Conservation (phyloP, 2,888 invertebrate species). For the Diarsia rubi region DNA sequence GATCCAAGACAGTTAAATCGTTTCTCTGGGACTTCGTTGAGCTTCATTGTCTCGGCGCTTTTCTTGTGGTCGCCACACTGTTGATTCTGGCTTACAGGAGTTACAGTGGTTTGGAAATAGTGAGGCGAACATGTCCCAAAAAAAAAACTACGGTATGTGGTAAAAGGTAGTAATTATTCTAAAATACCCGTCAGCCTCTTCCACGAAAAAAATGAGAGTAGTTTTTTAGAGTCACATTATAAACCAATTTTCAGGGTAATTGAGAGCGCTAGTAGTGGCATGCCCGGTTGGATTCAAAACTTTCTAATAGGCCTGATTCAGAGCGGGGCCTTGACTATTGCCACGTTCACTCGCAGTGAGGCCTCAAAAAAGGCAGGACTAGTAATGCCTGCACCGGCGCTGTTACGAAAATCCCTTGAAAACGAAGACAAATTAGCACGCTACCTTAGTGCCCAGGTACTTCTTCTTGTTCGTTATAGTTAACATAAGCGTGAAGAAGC, state of each 20-base stretch:
- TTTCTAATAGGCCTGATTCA: constrained; percentile 91
- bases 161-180: not conserved
- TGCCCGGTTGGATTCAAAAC: constrained; percentile 93
- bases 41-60: too few relatives aligned
- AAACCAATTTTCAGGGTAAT: constrained; percentile 79
- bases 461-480: too few relatives aligned
- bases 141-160: too few relatives aligned
- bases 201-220: not conserved
- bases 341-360: constrained; percentile 77
- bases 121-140: too few relatives aligned
- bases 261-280: constrained; percentile 91
- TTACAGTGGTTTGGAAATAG: too few relatives aligned
- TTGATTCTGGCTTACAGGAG: too few relatives aligned
- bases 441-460: constrained; percentile 62
- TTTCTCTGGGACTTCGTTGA: too few relatives aligned
- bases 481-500: not conserved
- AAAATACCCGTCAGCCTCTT: not conserved
- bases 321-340: constrained; percentile 86
- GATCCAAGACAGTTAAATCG: too few relatives aligned
- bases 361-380: constrained; percentile 75
- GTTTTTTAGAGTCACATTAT: not conserved
- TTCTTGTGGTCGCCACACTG: too few relatives aligned
- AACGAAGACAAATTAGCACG: constrained; percentile 26
- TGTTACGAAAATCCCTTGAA: constrained; percentile 67
- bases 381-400: constrained; percentile 72